Base-by-base conservation (phyloP, 2,888 invertebrate genomes). In the Melipona bicolor region DNA sequence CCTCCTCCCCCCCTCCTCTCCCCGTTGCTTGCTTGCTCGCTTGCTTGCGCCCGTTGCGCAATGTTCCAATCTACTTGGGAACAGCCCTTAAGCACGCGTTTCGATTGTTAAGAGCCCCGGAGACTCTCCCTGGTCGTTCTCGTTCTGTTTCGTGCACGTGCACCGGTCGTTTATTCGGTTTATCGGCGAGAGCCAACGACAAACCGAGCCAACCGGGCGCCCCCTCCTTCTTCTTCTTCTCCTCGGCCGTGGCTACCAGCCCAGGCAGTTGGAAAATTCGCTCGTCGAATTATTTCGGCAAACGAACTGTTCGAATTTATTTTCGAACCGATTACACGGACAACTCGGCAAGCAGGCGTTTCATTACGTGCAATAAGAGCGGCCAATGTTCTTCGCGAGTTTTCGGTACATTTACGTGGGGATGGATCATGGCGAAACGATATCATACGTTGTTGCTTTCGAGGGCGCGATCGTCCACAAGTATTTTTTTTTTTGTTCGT, bases 51-150 rank as follows among this genome's bases (percentile, higher is more conserved):
- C 36, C 67, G 80, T 87, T 85, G 79, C 70, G 67, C 87, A 79
- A 87, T 77, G 81, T 79, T 78, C 85, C 87, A 85, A 87, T 87
- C 81, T 84, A 77, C 74, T 79, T 62, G 75, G 78, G 67, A 84
- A 85, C 83, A 81, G 56, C 77, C 82, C 82, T 83, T 78, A 82
- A 87, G 76, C 74, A 74, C 78, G 72, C 73, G 76, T 76, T 83
- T 70, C 83, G 79, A 86, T 84, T 79, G 79, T 85, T 83, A 81
- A 78, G 70, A 77, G 59, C 50, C 21, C 2, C 52, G 32, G 9
- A 43, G 9, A 11, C 43, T 43, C 43, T 9, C 43, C 9, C 43
- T 3, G 50, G 27, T 15, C 49, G 61, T 81, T 77, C 43, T 77
- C 76, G 56, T 75, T 75, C 69, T 56, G 69, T 80, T 79, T 49